Percentiles rank a stretch among this genome's conserved stretches.
phyloP scores from a whole-genome alignment of 2,888 invertebrate genomes.

The Erpobdella octoculata region DNA sequence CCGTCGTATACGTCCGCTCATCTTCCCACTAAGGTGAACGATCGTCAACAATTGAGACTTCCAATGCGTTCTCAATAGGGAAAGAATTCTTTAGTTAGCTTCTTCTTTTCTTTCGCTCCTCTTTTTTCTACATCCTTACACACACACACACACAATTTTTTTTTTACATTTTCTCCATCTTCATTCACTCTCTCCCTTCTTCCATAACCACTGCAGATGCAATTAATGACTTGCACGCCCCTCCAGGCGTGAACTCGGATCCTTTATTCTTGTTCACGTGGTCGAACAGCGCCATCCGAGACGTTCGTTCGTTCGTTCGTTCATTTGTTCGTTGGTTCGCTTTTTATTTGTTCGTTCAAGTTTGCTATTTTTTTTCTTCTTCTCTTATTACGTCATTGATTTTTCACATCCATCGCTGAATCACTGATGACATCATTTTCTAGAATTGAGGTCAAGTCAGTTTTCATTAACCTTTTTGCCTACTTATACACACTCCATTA shows the following conservation, averaged over 20 bases:
- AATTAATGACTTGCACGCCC: background rate
- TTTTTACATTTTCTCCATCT: background rate
- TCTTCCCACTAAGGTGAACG: too few species aligned
- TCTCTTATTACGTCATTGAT: too few species aligned
- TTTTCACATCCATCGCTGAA: background rate
- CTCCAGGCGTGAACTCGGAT: background rate
- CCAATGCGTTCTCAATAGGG: too few species aligned
- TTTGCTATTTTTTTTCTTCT: too few species aligned
- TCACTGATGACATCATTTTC: background rate
- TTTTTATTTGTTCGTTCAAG: background rate
- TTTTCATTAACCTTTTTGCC: background rate
- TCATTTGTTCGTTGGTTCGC: background rate
- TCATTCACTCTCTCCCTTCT: background rate
- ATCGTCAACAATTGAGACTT: too few species aligned
- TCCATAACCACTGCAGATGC: background rate
- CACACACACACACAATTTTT: background rate
- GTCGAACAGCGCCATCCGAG: background rate
- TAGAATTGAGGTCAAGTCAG: background rate
- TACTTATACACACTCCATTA: background rate
- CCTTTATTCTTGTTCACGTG: background rate
- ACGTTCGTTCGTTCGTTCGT: background rate
- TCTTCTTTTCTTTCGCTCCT: too few species aligned
- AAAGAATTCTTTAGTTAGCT: too few species aligned
- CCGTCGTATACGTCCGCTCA: too few species aligned
- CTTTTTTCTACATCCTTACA: too few species aligned